A percentile compares a stretch with the other conserved stretches of the same genome.
Conservation (phyloP, 2,888 invertebrate species). For the Lochmaea crataegi region DNA sequence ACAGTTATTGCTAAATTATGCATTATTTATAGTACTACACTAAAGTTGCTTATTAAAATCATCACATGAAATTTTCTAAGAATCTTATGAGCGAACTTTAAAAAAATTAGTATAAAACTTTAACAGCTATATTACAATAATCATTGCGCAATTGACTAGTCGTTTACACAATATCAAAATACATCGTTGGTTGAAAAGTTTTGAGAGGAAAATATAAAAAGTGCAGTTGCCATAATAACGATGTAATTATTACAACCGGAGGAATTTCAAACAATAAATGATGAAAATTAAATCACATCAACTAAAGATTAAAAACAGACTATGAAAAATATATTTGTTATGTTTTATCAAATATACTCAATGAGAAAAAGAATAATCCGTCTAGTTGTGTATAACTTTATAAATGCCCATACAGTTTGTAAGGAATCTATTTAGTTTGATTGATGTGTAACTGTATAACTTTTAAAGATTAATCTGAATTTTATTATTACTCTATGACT, state of each 20-base stretch:
- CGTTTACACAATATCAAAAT: not conserved
- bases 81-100: conserved; percentile 23
- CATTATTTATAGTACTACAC: conserved; percentile 7
- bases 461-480: no score
- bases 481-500: no score
- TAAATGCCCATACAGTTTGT: no score
- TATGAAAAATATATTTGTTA: no score
- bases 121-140: conserved; percentile 2
- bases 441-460: no score
- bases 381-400: no score
- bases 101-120: conserved; percentile 26
- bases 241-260: not conserved
- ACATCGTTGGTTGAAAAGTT: not conserved
- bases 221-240: not conserved
- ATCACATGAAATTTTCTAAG: conserved; percentile 22
- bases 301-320: no score
- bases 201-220: not conserved
- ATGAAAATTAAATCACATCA: not conserved
- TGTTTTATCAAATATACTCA: no score
- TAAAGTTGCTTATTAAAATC: conserved; percentile 24
- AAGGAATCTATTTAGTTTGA: no score
- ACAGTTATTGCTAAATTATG: conserved; percentile 21
- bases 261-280: not conserved
- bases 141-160: conserved; percentile 27
- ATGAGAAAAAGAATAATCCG: no score